Conservation (phyloP, 2,797 vertebrate species). For the Naso thynnoides region DNA sequence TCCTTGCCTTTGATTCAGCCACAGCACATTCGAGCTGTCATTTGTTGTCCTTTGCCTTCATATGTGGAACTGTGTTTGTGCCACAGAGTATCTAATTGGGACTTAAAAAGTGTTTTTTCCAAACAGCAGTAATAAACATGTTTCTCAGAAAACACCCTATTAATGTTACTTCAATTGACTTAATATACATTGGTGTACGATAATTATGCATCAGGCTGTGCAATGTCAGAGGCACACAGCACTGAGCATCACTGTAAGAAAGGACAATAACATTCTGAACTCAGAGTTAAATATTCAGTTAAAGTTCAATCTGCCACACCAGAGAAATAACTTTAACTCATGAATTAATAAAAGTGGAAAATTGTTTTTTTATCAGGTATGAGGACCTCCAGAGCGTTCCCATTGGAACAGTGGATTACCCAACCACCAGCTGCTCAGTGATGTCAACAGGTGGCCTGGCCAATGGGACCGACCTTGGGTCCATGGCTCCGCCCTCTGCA, state of each 20-base stretch:
- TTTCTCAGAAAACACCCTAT: not conserved
- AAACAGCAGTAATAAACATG: not conserved
- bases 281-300: not conserved
- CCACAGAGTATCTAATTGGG: not conserved
- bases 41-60: not conserved
- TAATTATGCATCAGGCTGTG: not conserved
- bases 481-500: slow-evolving; percentile 51
- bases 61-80: no score
- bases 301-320: not conserved
- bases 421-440: slow-evolving; percentile 70
- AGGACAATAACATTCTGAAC: not conserved
- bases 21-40: not conserved
- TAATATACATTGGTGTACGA: not conserved
- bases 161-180: no score
- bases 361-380: slow-evolving; percentile 61
- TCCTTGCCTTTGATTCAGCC: not conserved
- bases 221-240: not conserved
- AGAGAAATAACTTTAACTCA: not conserved
- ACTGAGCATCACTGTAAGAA: no score
- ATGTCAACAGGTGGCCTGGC: slow-evolving; percentile 66
- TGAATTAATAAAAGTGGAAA: not conserved
- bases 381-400: slow-evolving; percentile 80
- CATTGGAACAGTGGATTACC: slow-evolving; percentile 71
- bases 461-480: slow-evolving; percentile 72
- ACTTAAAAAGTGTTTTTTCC: not conserved